Base-by-base conservation (phyloP, 2,888 invertebrate genomes). In the Dioctria linearis region DNA sequence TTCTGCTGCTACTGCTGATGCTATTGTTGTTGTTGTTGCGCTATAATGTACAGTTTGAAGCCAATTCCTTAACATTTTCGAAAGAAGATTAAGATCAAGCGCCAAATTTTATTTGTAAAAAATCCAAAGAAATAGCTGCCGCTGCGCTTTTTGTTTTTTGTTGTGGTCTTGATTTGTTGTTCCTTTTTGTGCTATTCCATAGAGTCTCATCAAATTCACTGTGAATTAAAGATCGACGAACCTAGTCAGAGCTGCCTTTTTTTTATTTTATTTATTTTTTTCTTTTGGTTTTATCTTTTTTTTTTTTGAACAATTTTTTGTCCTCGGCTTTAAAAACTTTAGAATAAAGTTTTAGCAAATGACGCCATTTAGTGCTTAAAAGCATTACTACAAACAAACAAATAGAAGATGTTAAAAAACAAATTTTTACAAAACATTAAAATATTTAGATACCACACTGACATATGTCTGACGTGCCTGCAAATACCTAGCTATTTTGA, bases 181-280 rank as follows among this genome's bases (percentile, higher is more conserved):
- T 11, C 25, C 11, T 73, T 57, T 73, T 42, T 73, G 40, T 6
- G 49, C 51, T 69, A 51, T 42, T 73, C 51, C 73, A 42, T 43
- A 25, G 0, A 73, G 59, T 42, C 57, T 42, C 73, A 59, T 57
- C 57, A 73, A 57, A 40, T 57, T 73, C 57, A 42, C n/a, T 13
- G 59, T 73, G 59, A 73, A 73, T 73, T 73, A 73, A 73, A 73
- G 57, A 57, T 57, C 73, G 73, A 57, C 59, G 73, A 59, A 54
- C 59, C 42, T 73, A 73, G 39, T 25, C 59, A 39, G 25, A 42
- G 73, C 11, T 9, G 51, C 51, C 11, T 9, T 13, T 73, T 54
- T 73, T n/a, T n/a, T n/a, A n/a, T n/a, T n/a, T n/a, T n/a, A n/a
- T n/a, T 13, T 61, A 46, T 2, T 67, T 46, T 67, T 46, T 46